Conservation (phyloP, 2,797 vertebrate genomes). For the Catostomus latipinnis region DNA sequence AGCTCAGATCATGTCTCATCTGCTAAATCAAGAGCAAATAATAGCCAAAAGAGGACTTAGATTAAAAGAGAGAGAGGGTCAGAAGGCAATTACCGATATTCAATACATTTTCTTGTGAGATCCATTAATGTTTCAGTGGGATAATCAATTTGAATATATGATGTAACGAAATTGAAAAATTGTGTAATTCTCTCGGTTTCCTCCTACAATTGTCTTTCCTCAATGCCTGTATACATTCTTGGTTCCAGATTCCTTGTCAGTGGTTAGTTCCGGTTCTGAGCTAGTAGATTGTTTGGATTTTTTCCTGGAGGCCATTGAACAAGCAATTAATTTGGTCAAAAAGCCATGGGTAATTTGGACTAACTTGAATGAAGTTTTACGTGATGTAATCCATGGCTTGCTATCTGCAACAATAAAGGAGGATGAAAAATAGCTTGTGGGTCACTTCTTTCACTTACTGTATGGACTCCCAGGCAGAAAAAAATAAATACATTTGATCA, state of each 20-base stretch:
- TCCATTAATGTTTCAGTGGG: background rate
- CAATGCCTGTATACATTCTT: conserved; percentile 55
- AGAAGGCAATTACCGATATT: background rate
- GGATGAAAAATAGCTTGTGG: background rate
- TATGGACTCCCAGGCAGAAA: background rate
- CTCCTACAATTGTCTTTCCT: conserved; percentile 37
- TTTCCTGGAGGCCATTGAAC: conserved; percentile 59
- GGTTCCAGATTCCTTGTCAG: conserved; percentile 45
- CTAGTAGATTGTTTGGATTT: conserved; percentile 57
- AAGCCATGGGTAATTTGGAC: conserved; percentile 53
- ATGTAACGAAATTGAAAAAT: background rate
- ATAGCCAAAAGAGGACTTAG: conserved; percentile 42
- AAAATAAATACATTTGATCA: background rate
- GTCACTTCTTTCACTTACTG: background rate
- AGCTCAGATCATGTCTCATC: conserved; percentile 58
- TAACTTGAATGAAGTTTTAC: conserved; percentile 14
- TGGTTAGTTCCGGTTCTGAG: conserved; percentile 54
- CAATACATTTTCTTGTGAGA: background rate
- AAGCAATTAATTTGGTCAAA: conserved; percentile 64
- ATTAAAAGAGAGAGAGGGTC: conserved; percentile 16
- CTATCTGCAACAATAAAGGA: background rate
- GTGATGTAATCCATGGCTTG: background rate
- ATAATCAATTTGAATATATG: conserved; percentile 10
- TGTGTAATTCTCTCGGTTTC: conserved; percentile 30
- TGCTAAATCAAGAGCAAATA: conserved; percentile 70